Conservation (phyloP, 2,888 invertebrate genomes). For the Diplolepis rosae region DNA sequence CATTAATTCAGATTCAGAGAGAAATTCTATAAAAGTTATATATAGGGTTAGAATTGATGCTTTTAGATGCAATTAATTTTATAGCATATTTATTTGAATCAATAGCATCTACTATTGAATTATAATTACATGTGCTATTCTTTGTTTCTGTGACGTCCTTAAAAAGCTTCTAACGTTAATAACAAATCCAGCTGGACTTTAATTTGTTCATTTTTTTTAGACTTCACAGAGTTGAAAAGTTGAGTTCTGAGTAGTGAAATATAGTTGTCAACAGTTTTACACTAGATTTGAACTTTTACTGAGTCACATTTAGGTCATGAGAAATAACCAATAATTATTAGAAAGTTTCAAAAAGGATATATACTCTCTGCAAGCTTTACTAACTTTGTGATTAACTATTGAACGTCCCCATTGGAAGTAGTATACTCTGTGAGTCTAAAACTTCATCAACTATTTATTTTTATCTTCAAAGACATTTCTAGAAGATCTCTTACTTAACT, state of each 20-base stretch:
- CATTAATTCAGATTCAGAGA: no score
- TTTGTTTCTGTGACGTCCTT: no score
- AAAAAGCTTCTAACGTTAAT: no score
- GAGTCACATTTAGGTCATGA: not conserved
- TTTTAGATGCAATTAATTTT: no score
- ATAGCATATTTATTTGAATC: no score
- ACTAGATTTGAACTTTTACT: not conserved
- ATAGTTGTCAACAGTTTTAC: no score
- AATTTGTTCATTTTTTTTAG: no score
- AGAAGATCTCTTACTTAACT: not conserved
- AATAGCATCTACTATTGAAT: no score
- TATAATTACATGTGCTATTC: no score
- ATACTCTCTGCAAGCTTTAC: not conserved
- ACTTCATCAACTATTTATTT: slow-evolving; percentile 4
- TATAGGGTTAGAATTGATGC: no score
- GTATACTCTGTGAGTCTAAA: not conserved
- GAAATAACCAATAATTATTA: slow-evolving; percentile 21
- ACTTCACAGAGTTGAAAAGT: not conserved
- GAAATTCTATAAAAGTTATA: no score
- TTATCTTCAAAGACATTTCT: not conserved
- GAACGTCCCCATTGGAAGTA: not conserved
- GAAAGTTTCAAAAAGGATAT: slow-evolving; percentile 7
- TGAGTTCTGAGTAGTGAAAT: not conserved
- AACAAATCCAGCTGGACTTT: no score
- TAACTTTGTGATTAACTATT: slow-evolving; percentile 20